Conservation (phyloP, 2,113 vertebrate genomes). For the Cyphomyrus discorhynchus region DNA sequence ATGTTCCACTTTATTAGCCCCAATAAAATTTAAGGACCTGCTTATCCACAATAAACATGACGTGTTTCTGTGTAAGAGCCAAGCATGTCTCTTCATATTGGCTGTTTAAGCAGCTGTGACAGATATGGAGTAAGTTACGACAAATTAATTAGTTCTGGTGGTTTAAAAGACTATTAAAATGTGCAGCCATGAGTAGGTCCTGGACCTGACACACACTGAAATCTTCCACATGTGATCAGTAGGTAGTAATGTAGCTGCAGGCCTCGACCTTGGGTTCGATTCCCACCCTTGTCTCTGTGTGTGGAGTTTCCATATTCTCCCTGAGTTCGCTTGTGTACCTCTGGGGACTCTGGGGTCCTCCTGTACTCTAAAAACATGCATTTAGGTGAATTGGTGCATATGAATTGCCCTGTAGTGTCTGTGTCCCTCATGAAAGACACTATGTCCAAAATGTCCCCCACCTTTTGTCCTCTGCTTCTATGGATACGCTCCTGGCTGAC, state of each 20-base stretch:
- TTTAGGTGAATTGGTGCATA: not conserved
- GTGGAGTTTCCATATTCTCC: not conserved
- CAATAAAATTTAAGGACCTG: not conserved
- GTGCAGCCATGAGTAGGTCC: not conserved
- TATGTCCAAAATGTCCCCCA: not conserved
- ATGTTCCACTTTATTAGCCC: not conserved
- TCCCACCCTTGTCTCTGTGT: not conserved
- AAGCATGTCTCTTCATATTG: not conserved
- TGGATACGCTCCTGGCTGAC: not conserved
- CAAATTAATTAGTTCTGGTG: not conserved
- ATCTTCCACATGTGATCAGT: not conserved
- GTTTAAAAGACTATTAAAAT: slow-evolving; percentile 2
- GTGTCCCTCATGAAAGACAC: not conserved
- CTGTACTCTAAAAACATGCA: not conserved
- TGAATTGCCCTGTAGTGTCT: not conserved
- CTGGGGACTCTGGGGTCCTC: not conserved
- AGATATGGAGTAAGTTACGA: not conserved
- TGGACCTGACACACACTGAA: not conserved
- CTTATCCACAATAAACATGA: not conserved
- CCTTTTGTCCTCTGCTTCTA: not conserved
- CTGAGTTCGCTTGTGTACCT: not conserved
- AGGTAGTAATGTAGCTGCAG: not conserved
- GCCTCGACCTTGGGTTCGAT: not conserved
- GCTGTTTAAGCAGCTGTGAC: not conserved
- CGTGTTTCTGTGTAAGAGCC: not conserved